Evolutionary conservation across 2,797 vertebrate species (phyloP).

Genomic region (Vultur gryphus): DNA sequence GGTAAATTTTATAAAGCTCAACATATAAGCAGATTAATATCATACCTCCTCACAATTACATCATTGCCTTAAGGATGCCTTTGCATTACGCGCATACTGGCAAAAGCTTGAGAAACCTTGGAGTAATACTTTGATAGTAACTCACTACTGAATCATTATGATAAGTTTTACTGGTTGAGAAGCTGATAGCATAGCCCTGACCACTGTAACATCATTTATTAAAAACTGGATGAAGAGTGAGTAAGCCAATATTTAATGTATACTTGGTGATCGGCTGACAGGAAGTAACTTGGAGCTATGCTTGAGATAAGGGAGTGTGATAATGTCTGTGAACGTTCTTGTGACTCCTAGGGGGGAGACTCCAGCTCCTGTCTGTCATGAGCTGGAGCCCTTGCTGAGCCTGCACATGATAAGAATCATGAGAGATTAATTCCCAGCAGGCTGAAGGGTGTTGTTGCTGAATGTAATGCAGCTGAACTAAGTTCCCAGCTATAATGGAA

Average conservation of each 20-base stretch:
- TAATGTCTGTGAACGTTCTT: not conserved
- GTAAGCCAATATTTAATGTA: not conserved
- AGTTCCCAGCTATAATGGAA: not conserved
- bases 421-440: not conserved
- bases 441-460: not conserved
- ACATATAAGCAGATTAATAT: not conserved
- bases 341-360: not conserved
- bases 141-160: not conserved
- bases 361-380: not conserved
- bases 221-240: not conserved
- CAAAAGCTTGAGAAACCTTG: not conserved
- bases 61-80: not conserved
- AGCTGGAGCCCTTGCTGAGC: not conserved
- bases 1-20: not conserved
- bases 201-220: not conserved
- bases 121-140: not conserved
- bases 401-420: not conserved
- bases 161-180: not conserved
- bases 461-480: not conserved
- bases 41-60: not conserved
- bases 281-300: not conserved
- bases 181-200: not conserved
- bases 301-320: not conserved
- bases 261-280: not conserved
- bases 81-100: not conserved